These are phyloP conservation scores for Zoanthus sociatus DNA, from an alignment of 92 coral and sea anemone species.

Conservation along the genomic window DNA sequence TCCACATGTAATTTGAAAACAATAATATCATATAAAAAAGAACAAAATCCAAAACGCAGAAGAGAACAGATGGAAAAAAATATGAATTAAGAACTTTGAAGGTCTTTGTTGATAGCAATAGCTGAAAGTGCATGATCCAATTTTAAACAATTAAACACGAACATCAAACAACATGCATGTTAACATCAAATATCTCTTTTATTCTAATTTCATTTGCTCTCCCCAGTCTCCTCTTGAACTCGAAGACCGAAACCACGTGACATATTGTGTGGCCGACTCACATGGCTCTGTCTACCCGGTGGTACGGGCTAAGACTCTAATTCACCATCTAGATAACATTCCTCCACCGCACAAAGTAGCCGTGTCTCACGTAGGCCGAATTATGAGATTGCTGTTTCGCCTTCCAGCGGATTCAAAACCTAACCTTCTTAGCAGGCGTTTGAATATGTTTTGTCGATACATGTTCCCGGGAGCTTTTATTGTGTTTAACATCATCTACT, in stretches of 20 bases:
- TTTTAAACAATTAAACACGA: too few relatives aligned
- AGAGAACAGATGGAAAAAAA: too few relatives aligned
- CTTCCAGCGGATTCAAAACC: conserved; percentile 52
- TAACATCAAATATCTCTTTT: neutral
- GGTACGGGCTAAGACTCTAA: conserved; percentile 68
- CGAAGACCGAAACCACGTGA: conserved; percentile 72
- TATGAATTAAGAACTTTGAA: too few relatives aligned
- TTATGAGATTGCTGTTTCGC: conserved; percentile 73
- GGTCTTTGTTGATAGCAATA: too few relatives aligned
- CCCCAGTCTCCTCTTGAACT: conserved; percentile 67
- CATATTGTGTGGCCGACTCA: conserved; percentile 85
- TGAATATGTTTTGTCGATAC: conserved; percentile 71
- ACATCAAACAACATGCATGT: too few relatives aligned
- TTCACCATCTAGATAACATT: conserved; percentile 33
- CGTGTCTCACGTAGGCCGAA: conserved; percentile 57
- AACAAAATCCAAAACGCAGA: too few relatives aligned
- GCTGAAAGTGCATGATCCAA: too few relatives aligned
- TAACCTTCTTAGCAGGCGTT: conserved; percentile 59
- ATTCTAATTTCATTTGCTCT: neutral
- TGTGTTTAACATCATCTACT: conserved; percentile 75
- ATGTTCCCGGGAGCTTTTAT: conserved; percentile 75
- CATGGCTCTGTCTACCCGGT: conserved; percentile 93
- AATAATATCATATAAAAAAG: too few relatives aligned
- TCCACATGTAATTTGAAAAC: too few relatives aligned
- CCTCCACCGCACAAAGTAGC: neutral